Conservation (phyloP, 2,888 invertebrate species). For the Tinea semifulvella region DNA sequence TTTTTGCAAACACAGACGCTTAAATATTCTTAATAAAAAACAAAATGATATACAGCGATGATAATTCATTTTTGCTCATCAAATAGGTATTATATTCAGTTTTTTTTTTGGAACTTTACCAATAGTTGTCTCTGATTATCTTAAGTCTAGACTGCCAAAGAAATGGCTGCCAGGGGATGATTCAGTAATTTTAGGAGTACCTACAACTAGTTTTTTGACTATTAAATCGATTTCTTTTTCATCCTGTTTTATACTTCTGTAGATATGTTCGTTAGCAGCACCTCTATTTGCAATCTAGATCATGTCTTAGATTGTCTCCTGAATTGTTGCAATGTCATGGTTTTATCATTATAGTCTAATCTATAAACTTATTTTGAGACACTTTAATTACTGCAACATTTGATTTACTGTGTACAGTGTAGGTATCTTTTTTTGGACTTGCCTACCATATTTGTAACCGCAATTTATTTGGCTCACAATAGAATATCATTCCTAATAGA, state of each 20-base stretch:
- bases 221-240: constrained; percentile 52
- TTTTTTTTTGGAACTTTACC: constrained; percentile 23
- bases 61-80: constrained; percentile 43
- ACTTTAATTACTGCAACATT: constrained; percentile 1
- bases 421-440: neutral
- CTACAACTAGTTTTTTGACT: constrained; percentile 33
- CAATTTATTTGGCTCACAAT: neutral
- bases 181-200: constrained; percentile 47
- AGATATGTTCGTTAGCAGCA: constrained; percentile 44
- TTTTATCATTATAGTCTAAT: constrained; percentile 22
- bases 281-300: constrained; percentile 59
- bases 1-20: no score
- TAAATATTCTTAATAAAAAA: neutral
- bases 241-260: constrained; percentile 38
- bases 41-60: constrained; percentile 23
- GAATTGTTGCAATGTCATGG: constrained; percentile 52
- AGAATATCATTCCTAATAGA: neutral
- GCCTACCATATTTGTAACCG: constrained; percentile 2
- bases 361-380: neutral
- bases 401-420: neutral
- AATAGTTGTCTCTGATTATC: constrained; percentile 11
- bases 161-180: constrained; percentile 60
- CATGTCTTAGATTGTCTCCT: constrained; percentile 56
- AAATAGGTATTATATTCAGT: constrained; percentile 41
- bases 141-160: constrained; percentile 38